Evolutionary conservation across 2,113 vertebrate genomes (phyloP).

Genomic region (Hydrochoerus hydrochaeris): DNA sequence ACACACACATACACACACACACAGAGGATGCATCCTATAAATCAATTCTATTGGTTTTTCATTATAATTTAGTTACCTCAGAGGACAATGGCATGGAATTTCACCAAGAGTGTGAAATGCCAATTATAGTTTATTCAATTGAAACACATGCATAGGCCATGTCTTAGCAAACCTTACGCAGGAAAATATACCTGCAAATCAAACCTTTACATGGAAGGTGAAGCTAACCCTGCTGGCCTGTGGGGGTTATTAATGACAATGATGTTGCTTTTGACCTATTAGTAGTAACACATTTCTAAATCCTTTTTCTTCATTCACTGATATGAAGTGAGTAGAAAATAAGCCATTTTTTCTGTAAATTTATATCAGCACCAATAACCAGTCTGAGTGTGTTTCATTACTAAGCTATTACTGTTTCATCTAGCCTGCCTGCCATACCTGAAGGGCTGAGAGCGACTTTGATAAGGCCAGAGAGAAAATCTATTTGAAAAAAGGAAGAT

Average conservation of each 20-base stretch:
- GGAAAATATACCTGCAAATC: background rate
- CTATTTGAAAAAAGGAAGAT: constrained; percentile 1
- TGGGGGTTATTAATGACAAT: background rate
- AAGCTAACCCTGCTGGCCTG: background rate
- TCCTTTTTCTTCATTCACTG: background rate
- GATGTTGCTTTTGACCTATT: constrained; percentile 1
- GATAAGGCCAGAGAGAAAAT: background rate
- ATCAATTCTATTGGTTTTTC: background rate
- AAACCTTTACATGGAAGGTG: background rate
- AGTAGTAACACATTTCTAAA: constrained; percentile 39
- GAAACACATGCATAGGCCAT: background rate
- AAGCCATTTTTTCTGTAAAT: constrained; percentile 8
- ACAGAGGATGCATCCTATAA: constrained; percentile 31
- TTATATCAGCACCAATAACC: background rate
- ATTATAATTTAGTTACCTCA: constrained; percentile 35
- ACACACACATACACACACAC: background rate
- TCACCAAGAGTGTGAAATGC: background rate
- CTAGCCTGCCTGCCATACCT: background rate
- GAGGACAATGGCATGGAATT: constrained; percentile 30
- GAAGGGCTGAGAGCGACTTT: background rate
- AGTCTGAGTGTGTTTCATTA: background rate
- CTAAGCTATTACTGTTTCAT: background rate
- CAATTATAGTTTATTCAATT: constrained; percentile 18
- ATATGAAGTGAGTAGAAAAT: constrained; percentile 17
- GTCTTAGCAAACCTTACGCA: background rate